Percentiles rank a stretch among this genome's conserved stretches.
These are phyloP conservation scores for Hermetia illucens DNA, from an alignment of 1,140 invertebrate species.

Conservation along the genomic window DNA sequence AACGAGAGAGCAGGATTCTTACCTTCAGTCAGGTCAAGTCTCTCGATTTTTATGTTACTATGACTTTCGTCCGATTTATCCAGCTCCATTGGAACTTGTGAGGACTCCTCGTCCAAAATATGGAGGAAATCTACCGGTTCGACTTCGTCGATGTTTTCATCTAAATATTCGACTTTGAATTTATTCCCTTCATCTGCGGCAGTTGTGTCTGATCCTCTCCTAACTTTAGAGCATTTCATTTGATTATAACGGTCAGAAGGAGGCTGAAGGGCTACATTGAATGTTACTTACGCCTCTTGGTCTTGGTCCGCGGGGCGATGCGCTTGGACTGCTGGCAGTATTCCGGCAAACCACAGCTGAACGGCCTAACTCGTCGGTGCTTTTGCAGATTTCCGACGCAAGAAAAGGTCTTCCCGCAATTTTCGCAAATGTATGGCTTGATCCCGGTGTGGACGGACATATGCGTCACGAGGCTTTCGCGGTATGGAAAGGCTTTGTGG, in stretches of 20 bases:
- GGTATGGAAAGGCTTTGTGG: slow-evolving; percentile 36
- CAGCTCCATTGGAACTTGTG: background rate
- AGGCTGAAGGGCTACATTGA: background rate
- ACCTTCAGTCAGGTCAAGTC: no score
- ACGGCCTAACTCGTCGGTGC: slow-evolving; percentile 28
- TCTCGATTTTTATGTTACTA: slow-evolving; percentile 1
- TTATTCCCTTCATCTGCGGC: background rate
- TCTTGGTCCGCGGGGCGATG: no score
- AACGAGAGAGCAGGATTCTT: no score
- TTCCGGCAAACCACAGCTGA: slow-evolving; percentile 27
- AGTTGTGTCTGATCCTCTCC: background rate
- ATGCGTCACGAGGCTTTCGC: slow-evolving; percentile 34
- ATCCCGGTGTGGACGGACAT: slow-evolving; percentile 36
- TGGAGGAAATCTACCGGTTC: background rate
- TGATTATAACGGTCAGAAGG: background rate
- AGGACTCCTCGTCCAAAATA: background rate
- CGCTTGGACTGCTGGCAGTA: no score
- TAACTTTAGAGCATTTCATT: background rate
- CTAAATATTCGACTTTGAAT: background rate
- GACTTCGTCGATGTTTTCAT: background rate
- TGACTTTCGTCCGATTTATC: background rate
- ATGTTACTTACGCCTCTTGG: background rate
- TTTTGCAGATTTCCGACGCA: slow-evolving; percentile 31
- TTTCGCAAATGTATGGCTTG: slow-evolving; percentile 30
- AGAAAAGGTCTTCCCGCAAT: slow-evolving; percentile 29